Base-by-base conservation (phyloP, 2,888 invertebrate genomes). In the Protonemura montana region DNA sequence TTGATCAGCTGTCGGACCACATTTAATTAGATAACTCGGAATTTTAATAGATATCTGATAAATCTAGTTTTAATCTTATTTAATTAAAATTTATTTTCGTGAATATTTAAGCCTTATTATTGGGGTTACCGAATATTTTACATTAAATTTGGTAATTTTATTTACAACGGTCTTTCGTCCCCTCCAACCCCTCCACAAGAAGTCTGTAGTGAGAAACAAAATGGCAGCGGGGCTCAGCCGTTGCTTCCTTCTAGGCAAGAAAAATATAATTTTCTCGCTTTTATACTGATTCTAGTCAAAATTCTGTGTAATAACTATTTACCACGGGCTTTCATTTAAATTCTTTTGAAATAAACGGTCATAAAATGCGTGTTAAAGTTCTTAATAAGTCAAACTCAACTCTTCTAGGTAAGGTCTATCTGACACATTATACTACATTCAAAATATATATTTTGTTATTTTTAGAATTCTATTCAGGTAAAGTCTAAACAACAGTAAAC, bases 181-280 rank as follows among this genome's bases (percentile, higher is more conserved):
- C 21, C 59, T 59, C 59, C 59, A 3, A 10, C 21, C 59, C 59
- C 59, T 21, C 59, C 59, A 21, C 59, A 16, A 59, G 13, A 35
- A 13, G 3, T 59, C 59, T 82, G 87, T 86, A 87, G 87, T 87
- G 85, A 86, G 41, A 84, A 28, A 85, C 80, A 87, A 86, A 87
- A 87, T 87, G 87, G 87, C 86, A 87, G 87, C 84, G 27, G 35
- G 85, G 86, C 85, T 82, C 82, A 85, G 77, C 85, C 85, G 76
- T 13, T 21, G 29, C 7, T 16, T 29, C 81, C 81, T 81, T 30
- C 28, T 30, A 21, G 29, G 81, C 7, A n/a, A 81, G 29, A 81
- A 81, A 81, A 81, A 30, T 29, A 30, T 29, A 30, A 10, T 81
- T 81, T 81, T 21, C 21, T 21, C 21, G 3, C 21, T 16, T 59